Evolutionary conservation across 2,113 vertebrate genomes (phyloP).

Genomic region (Pedionomus torquatus): DNA sequence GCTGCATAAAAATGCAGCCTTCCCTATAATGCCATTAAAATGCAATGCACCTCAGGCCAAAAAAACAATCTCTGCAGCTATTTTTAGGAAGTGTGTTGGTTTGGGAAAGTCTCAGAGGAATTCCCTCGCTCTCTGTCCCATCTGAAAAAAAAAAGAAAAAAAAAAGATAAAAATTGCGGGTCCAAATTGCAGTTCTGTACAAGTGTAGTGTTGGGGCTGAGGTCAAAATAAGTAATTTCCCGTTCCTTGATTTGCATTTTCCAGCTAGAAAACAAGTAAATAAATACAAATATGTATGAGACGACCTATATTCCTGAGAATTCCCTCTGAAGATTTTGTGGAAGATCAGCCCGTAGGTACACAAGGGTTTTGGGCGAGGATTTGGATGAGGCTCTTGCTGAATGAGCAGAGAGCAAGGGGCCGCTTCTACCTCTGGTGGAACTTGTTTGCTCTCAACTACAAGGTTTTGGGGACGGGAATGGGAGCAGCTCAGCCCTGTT

Average conservation of each 20-base stretch:
- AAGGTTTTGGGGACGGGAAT: neutral
- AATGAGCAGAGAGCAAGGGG: neutral
- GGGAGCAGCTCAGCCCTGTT: neutral
- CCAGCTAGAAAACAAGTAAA: neutral
- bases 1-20: neutral
- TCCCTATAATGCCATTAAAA: neutral
- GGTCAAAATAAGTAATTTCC: neutral
- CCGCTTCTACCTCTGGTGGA: neutral
- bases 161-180: neutral
- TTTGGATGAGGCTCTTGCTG: neutral
- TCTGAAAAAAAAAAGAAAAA: neutral
- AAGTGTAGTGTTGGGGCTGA: neutral
- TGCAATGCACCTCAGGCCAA: neutral
- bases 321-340: neutral
- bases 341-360: neutral
- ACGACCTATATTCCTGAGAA: neutral
- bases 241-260: neutral
- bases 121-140: neutral
- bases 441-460: neutral
- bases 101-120: conserved; percentile 3
- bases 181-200: neutral
- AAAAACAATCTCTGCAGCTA: neutral
- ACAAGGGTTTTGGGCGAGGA: neutral
- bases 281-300: neutral
- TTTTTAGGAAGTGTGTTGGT: neutral